Conservation (phyloP, 2,888 invertebrate genomes). For the Ceriagrion tenellum region DNA sequence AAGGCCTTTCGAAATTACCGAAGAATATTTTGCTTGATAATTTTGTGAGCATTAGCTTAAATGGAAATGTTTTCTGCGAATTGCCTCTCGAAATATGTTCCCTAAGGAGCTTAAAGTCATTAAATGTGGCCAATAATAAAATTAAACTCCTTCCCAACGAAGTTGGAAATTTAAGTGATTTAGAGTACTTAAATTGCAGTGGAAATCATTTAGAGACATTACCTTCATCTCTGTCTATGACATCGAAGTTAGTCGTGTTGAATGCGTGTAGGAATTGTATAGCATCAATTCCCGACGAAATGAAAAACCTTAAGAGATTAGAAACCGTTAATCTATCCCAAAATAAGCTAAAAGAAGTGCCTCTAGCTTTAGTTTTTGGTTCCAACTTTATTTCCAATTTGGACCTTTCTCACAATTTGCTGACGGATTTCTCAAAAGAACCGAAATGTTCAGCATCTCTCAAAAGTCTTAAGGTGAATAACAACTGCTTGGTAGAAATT, state of each 20-base stretch:
- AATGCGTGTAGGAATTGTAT: constrained; percentile 20
- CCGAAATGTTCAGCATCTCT: constrained; percentile 49
- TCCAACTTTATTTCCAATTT: constrained; percentile 13
- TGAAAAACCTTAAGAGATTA: constrained; percentile 43
- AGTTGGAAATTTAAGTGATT: constrained; percentile 38
- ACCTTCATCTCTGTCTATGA: constrained; percentile 2
- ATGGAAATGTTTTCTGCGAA: constrained; percentile 35
- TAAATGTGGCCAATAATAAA: constrained; percentile 44
- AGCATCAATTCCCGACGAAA: constrained; percentile 26
- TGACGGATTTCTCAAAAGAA: constrained; percentile 45
- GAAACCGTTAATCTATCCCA: constrained; percentile 14
- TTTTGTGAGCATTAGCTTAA: constrained; percentile 1
- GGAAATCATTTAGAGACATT: constrained; percentile 32
- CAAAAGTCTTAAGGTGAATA: constrained; percentile 15
- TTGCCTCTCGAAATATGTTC: constrained; percentile 30
- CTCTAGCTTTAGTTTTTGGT: constrained; percentile 1
- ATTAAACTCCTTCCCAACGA: constrained; percentile 38
- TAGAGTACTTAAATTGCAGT: constrained; percentile 32
- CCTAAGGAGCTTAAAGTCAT: not conserved
- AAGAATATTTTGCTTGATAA: not conserved
- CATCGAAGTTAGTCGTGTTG: constrained; percentile 6
- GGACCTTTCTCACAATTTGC: not conserved
- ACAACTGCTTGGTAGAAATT: constrained; percentile 39
- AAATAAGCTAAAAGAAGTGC: constrained; percentile 47
- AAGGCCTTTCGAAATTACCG: constrained; percentile 4